Conservation (phyloP, 2,797 vertebrate genomes). For the Mus caroli region DNA sequence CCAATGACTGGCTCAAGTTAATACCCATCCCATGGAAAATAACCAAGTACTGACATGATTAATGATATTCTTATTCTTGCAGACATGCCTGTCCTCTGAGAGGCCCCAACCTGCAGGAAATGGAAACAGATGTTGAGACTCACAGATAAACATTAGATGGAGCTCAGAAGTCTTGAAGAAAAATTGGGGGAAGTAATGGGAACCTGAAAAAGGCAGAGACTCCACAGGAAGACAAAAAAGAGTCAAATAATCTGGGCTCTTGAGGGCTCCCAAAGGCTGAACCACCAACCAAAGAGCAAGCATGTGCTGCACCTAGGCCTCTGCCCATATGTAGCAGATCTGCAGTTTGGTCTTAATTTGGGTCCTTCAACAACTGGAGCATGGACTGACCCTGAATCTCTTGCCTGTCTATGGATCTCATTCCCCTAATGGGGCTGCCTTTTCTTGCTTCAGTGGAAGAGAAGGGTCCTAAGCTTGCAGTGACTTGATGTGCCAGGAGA, state of each 20-base stretch:
- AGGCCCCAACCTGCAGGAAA: neutral
- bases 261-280: neutral
- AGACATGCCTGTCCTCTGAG: neutral
- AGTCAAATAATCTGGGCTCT: neutral
- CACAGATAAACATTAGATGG: neutral
- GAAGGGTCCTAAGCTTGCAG: neutral
- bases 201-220: neutral
- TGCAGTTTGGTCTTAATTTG: neutral
- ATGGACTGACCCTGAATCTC: neutral
- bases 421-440: neutral
- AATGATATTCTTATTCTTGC: neutral
- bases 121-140: neutral
- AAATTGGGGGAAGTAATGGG: neutral
- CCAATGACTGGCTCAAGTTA: neutral
- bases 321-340: neutral
- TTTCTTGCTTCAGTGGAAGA: neutral
- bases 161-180: neutral
- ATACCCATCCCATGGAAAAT: neutral
- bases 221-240: neutral
- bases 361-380: neutral
- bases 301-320: fast-evolving
- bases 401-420: neutral
- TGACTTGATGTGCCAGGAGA: neutral
- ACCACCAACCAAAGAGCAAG: neutral
- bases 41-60: neutral